Evolutionary conservation across 1,140 invertebrate species (phyloP).

Genomic region (Ips nitidus): DNA sequence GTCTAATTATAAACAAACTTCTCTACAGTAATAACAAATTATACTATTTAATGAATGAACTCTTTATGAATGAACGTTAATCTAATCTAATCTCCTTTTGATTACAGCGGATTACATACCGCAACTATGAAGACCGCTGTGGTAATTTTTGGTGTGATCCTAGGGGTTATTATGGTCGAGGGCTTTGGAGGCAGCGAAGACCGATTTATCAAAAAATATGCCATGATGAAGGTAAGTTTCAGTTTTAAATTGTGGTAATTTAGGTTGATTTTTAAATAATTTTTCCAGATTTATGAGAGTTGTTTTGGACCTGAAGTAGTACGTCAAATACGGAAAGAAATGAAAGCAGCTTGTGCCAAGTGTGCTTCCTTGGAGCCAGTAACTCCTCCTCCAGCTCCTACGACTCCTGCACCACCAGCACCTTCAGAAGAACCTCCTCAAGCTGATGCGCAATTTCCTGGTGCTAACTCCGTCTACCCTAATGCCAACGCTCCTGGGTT

Average conservation of each 20-base stretch:
- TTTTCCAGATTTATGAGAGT: constrained; percentile 64
- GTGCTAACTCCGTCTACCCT: constrained; percentile 39
- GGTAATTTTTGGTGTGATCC: not conserved
- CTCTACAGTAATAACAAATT: not conserved
- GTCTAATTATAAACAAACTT: not conserved
- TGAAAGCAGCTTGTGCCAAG: constrained; percentile 64
- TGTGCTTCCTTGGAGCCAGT: constrained; percentile 55
- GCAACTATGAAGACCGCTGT: not conserved
- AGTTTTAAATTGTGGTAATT: not conserved
- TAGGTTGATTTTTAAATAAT: constrained; percentile 11
- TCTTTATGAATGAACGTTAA: not conserved
- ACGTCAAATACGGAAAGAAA: constrained; percentile 65
- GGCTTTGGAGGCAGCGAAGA: constrained; percentile 60
- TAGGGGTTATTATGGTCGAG: constrained; percentile 33
- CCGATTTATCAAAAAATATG: constrained; percentile 66
- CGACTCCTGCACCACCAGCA: constrained; percentile 51
- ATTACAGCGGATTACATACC: not conserved
- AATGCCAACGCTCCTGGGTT: constrained; percentile 44
- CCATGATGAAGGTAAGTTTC: constrained; percentile 65
- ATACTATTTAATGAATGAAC: constrained; percentile 9
- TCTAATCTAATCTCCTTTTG: not conserved
- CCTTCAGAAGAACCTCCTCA: constrained; percentile 49
- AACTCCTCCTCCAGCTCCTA: constrained; percentile 45
- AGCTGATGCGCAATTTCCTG: constrained; percentile 41
- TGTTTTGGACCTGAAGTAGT: constrained; percentile 66